A percentile compares a stretch with the other conserved stretches of the same genome.
Evolutionary conservation across 2,888 invertebrate genomes (phyloP).

Genomic region (Hymenopus coronatus): DNA sequence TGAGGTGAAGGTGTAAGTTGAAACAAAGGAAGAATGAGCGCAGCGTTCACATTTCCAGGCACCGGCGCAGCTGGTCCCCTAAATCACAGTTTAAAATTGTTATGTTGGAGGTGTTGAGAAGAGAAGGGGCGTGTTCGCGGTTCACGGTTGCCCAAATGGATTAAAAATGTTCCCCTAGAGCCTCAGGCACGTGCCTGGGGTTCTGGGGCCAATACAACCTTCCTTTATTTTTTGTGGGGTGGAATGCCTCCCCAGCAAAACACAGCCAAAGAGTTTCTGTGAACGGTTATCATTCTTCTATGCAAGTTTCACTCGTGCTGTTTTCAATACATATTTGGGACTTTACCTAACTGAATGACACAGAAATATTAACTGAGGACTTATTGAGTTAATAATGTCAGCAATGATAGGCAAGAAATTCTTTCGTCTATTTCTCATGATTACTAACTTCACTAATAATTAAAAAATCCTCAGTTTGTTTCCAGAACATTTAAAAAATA

Average conservation of each 20-base stretch:
- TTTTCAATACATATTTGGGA: too few relatives aligned
- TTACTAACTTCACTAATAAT: too few relatives aligned
- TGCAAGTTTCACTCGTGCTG: too few relatives aligned
- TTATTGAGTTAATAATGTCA: too few relatives aligned
- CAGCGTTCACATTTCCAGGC: background rate
- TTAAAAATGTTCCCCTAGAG: conserved; percentile 23
- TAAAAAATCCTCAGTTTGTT: too few relatives aligned
- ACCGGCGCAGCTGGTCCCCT: background rate
- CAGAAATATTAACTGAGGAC: too few relatives aligned
- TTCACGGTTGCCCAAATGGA: conserved; percentile 13
- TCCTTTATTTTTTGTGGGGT: background rate
- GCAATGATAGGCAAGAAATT: too few relatives aligned
- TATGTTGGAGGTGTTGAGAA: background rate
- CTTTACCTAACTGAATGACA: too few relatives aligned
- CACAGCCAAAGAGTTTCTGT: background rate
- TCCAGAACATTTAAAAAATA: too few relatives aligned
- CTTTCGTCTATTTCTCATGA: too few relatives aligned
- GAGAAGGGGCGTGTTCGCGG: background rate
- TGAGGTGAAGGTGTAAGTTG: background rate
- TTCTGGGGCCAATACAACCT: background rate
- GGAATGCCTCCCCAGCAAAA: background rate
- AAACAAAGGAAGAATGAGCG: too few relatives aligned
- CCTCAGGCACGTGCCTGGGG: background rate
- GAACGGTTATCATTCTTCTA: too few relatives aligned
- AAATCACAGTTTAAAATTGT: background rate